phyloP scores from a whole-genome alignment of 2,797 vertebrate species.

The Gymnocypris eckloni region DNA sequence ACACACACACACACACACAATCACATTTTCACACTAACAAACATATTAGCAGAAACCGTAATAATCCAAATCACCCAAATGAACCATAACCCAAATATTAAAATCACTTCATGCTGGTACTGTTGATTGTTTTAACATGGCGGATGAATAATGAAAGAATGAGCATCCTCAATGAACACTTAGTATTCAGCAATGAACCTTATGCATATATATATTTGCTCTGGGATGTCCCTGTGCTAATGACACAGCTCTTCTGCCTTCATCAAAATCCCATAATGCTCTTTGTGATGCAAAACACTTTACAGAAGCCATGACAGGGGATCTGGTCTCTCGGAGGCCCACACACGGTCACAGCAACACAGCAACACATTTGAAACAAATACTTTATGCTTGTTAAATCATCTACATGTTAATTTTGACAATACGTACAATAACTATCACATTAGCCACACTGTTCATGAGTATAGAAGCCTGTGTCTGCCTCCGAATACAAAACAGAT shows the following conservation, averaged over 20 bases:
- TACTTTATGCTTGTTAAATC: conserved; percentile 24
- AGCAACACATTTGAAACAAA: no score
- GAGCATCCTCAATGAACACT: conserved; percentile 25
- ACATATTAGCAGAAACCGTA: background rate
- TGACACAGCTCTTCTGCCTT: conserved; percentile 48
- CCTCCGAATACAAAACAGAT: background rate
- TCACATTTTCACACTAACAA: background rate
- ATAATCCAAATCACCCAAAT: conserved; percentile 15
- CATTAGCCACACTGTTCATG: background rate
- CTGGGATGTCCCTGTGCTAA: conserved; percentile 43
- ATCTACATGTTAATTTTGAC: conserved; percentile 13
- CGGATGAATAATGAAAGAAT: conserved; percentile 36
- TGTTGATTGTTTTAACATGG: background rate
- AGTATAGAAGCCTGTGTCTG: background rate
- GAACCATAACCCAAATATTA: background rate
- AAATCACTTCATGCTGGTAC: background rate
- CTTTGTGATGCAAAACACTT: conserved; percentile 49
- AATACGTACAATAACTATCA: background rate
- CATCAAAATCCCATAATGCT: conserved; percentile 48
- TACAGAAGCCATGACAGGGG: conserved; percentile 8
- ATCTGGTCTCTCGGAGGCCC: conserved; percentile 1
- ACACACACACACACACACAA: conserved; percentile 26
- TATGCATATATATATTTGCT: conserved; percentile 51
- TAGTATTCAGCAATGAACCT: conserved; percentile 25
- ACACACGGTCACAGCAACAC: background rate